Evolutionary conservation across 1,140 invertebrate species (phyloP), one percentile per base, ranked within the genome.

Genomic region (Lepidurus packardi): DNA sequence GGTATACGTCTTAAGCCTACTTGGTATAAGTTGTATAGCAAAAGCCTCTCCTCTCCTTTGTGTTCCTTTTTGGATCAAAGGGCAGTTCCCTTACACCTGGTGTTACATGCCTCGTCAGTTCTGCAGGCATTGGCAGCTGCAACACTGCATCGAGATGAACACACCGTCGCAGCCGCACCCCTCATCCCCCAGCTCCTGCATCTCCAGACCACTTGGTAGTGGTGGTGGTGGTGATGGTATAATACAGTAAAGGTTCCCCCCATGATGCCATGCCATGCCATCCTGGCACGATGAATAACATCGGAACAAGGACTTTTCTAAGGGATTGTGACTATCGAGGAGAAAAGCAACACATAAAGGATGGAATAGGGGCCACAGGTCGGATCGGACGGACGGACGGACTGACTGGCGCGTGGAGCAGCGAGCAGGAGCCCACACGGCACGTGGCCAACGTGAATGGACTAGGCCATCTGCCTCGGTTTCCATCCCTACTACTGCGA

Each of bases 101-200:
- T 65, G 53, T 65, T 65, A 65, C 13, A 65, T 65, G 53, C 53
- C 53, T 65, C 53, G 53, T 65, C 53, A 65, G 53, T 65, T 65
- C 53, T 65, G 53, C 53, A 65, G 53, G 53, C 53, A 65, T 65
- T 65, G 53, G 53, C 53, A 65, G 53, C 53, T 65, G 53, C 53
- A 65, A 65, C 53, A 65, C 53, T 65, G 53, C 53, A 65, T 65
- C 53, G 53, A 65, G 53, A 65, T 65, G 53, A 65, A 65, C 53
- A 65, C 53, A 65, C 53, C 53, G 13, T 65, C 53, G 53, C 53
- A 65, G 53, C 53, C 53, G 53, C 53, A 65, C 53, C 53, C 53
- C 53, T 65, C 53, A 65, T 65, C 53, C 53, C 53, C 21, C 53
- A 21, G 21, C 53, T 65, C 53, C 53, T 65, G 53, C 53, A 65